phyloP scores from a whole-genome alignment of 2,888 invertebrate genomes.

The Drosophila bunnanda region DNA sequence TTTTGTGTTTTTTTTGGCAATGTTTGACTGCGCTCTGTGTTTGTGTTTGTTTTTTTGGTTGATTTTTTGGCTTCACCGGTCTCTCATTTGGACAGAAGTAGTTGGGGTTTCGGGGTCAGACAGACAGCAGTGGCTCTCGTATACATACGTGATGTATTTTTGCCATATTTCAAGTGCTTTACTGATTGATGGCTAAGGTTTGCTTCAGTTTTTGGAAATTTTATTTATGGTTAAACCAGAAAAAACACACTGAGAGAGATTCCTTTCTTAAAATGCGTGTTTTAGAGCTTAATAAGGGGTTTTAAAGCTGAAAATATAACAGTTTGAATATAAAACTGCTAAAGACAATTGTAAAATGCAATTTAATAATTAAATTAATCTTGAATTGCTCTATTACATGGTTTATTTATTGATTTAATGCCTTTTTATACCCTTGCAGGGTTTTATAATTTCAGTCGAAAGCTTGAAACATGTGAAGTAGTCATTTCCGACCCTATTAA shows the following conservation, averaged over 20 bases:
- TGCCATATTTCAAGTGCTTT: constrained; percentile 21
- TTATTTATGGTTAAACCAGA: background rate
- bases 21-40: constrained; percentile 26
- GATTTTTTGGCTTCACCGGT: constrained; percentile 5
- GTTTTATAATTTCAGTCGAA: too few species aligned
- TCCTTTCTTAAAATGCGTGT: too few species aligned
- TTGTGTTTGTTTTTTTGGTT: constrained; percentile 18
- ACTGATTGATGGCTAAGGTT: constrained; percentile 34
- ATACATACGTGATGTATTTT: constrained; percentile 39
- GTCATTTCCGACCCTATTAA: too few species aligned
- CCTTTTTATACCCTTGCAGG: too few species aligned
- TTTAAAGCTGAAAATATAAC: background rate
- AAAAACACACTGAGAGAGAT: background rate
- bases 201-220: constrained; percentile 11
- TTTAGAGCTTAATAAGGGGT: background rate
- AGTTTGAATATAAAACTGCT: background rate
- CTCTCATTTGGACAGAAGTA: constrained; percentile 23
- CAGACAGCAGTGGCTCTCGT: constrained; percentile 54
- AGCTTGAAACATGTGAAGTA: too few species aligned
- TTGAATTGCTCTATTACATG: background rate
- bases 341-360: background rate
- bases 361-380: background rate
- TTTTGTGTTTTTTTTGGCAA: constrained; percentile 23
- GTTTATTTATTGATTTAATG: background rate
- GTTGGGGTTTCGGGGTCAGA: constrained; percentile 74